A percentile compares a stretch with the other conserved stretches of the same genome.
Evolutionary conservation across 30 jellyfish, hydroid and myxozoan genomes (phyloP).

Genomic region (Phacellophora camtschatica): DNA sequence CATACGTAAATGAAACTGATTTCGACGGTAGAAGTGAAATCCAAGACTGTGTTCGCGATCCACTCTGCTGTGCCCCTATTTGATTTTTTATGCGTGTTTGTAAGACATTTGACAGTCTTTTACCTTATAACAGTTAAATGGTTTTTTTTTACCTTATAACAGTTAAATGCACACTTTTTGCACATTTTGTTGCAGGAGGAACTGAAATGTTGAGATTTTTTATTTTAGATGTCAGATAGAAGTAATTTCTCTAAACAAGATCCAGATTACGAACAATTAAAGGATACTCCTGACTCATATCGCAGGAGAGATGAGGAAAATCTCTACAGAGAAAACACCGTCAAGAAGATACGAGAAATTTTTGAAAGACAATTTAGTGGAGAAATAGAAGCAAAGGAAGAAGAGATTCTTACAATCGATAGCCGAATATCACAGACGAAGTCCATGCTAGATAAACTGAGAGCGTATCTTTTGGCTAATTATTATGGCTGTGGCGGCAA

Average conservation of each 20-base stretch:
- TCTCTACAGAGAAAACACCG: conserved; percentile 54
- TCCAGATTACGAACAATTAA: conserved; percentile 78
- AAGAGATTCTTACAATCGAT: conserved; percentile 68
- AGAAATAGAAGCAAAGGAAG: conserved; percentile 77
- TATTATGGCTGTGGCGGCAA: conserved; percentile 82
- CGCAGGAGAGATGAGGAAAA: conserved; percentile 47
- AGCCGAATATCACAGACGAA: conserved; percentile 71
- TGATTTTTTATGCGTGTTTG: too few species aligned
- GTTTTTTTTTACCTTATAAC: too few species aligned
- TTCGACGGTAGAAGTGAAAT: too few species aligned
- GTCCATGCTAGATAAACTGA: conserved; percentile 69
- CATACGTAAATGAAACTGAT: too few species aligned
- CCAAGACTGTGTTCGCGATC: too few species aligned
- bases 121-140: too few species aligned
- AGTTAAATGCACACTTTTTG: too few species aligned
- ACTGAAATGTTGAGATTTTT: too few species aligned
- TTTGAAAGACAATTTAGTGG: conserved; percentile 68
- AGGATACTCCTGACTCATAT: conserved; percentile 36
- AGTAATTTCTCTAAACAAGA: conserved; percentile 48
- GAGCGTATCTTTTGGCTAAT: conserved; percentile 89
- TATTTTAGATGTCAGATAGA: conserved; percentile 33
- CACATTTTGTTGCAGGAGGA: too few species aligned
- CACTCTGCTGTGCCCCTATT: too few species aligned
- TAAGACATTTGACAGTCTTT: too few species aligned
- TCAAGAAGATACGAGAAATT: conserved; percentile 54